phyloP scores from a whole-genome alignment of 2,113 vertebrate species.

The Xiphophorus hellerii region DNA sequence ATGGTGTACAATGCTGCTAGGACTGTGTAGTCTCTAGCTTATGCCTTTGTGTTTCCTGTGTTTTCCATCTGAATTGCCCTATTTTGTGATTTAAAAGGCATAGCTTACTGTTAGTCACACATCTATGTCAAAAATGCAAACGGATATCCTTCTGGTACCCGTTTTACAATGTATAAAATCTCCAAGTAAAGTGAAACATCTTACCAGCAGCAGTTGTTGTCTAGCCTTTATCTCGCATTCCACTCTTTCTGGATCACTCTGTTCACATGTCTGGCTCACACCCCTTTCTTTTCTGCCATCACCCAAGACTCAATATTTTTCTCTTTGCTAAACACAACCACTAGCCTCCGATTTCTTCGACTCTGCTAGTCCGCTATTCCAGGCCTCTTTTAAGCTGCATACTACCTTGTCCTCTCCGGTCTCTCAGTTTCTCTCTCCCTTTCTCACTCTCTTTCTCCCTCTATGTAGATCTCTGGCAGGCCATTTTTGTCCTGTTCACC shows the following conservation, averaged over 20 bases:
- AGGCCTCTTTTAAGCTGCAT: conserved; percentile 30
- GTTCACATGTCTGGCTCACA: conserved; percentile 45
- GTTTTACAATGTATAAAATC: conserved; percentile 13
- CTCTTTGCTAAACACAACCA: conserved; percentile 11
- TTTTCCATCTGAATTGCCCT: neutral
- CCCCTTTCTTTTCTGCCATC: conserved; percentile 39
- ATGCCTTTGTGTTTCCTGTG: too few relatives aligned
- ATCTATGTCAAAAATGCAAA: neutral
- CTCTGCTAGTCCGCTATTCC: conserved; percentile 35
- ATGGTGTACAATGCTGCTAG: neutral
- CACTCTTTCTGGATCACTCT: conserved; percentile 34
- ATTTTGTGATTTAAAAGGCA: neutral
- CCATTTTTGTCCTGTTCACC: conserved; percentile 68
- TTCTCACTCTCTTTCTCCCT: conserved; percentile 30
- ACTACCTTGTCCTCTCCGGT: conserved; percentile 4
- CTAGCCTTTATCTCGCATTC: conserved; percentile 43
- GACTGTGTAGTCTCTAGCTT: neutral
- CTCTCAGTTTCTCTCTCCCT: conserved; percentile 11
- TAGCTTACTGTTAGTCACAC: neutral
- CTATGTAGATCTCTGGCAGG: conserved; percentile 46
- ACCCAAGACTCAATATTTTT: conserved; percentile 24
- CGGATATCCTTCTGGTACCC: neutral
- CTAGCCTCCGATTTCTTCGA: conserved; percentile 35
- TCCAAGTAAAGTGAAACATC: conserved; percentile 50
- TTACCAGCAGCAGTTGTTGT: conserved; percentile 59